Conservation (phyloP, 2,113 vertebrate genomes). For the Leuciscus idus region DNA sequence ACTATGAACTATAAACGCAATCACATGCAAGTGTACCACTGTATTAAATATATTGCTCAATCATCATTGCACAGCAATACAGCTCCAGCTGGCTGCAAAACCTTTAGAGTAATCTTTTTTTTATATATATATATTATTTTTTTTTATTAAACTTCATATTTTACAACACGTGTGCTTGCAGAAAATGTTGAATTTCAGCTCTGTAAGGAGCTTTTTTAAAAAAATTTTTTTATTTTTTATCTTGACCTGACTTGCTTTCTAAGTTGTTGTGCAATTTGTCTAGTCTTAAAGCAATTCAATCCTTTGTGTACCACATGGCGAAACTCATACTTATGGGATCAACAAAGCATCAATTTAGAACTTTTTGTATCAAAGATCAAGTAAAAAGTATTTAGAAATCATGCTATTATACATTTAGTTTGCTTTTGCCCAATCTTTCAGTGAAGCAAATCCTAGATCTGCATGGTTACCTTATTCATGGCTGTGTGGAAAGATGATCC, state of each 20-base stretch:
- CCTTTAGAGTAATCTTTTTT: too few species aligned
- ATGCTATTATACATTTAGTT: background rate
- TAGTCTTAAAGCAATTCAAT: conserved; percentile 8
- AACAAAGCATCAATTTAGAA: background rate
- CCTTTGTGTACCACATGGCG: background rate
- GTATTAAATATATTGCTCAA: too few species aligned
- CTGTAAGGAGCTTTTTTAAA: background rate
- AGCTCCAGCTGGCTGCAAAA: too few species aligned
- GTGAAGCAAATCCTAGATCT: conserved; percentile 13
- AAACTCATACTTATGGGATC: conserved; percentile 13
- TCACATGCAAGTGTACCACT: too few species aligned
- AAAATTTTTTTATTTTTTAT: too few species aligned
- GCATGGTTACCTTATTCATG: conserved; percentile 24
- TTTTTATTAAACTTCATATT: background rate
- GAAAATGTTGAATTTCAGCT: background rate
- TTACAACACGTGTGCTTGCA: background rate
- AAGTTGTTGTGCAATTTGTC: conserved; percentile 27
- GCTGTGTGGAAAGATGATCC: conserved; percentile 38
- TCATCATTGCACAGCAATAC: too few species aligned
- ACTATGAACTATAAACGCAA: too few species aligned
- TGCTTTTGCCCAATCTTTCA: background rate
- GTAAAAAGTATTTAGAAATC: conserved; percentile 1
- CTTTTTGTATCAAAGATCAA: conserved; percentile 31
- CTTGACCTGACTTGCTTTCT: background rate
- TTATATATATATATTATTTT: too few species aligned